Evolutionary conservation across 2,113 vertebrate genomes (phyloP).

Genomic region (Macroglossus sobrinus): DNA sequence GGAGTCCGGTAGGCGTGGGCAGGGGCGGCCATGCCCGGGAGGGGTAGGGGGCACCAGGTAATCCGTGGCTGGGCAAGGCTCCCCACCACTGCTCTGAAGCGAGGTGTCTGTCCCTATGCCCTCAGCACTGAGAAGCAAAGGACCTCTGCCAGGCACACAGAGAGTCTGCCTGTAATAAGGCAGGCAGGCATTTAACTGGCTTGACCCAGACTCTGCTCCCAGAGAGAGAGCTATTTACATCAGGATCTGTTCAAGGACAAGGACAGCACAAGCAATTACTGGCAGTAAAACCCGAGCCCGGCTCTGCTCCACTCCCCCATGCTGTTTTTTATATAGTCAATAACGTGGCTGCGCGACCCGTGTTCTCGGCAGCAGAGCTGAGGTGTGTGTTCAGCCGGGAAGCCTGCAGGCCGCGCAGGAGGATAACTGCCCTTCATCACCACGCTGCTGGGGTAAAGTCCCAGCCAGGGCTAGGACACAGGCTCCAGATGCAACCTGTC

Average conservation of each 20-base stretch:
- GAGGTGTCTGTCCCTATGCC: background rate
- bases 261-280: conserved; percentile 37
- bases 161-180: background rate
- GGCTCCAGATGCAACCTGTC: conserved; percentile 27
- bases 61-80: background rate
- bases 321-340: conserved; percentile 35
- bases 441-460: conserved; percentile 57
- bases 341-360: background rate
- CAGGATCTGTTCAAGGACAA: conserved; percentile 74
- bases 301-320: conserved; percentile 1
- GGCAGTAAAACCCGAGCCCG: conserved; percentile 23
- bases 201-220: conserved; percentile 11
- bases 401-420: fast-evolving
- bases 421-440: background rate
- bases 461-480: background rate
- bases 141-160: background rate
- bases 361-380: conserved; percentile 12
- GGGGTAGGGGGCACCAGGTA: background rate
- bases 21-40: background rate
- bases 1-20: background rate
- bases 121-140: background rate
- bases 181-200: background rate
- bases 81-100: background rate
- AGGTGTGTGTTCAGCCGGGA: conserved; percentile 40
- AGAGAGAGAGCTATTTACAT: conserved; percentile 67